These are phyloP conservation scores for Himalopsyche anomala DNA, from an alignment of 2,888 invertebrate species.

Conservation along the genomic window DNA sequence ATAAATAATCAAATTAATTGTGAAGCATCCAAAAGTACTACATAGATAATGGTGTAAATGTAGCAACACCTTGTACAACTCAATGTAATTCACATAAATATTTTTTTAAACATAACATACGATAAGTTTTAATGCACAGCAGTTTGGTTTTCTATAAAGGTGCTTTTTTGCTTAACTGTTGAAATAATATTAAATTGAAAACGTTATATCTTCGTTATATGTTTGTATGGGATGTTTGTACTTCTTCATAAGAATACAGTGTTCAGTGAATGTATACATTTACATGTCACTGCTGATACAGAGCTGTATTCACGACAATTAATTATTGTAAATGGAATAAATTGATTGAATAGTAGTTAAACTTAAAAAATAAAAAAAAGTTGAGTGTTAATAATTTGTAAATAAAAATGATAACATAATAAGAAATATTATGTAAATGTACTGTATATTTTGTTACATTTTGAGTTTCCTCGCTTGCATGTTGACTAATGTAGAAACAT, in stretches of 20 bases:
- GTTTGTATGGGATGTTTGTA: constrained; percentile 44
- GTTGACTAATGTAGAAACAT: constrained; percentile 61
- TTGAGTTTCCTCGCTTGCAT: constrained; percentile 60
- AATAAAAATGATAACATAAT: constrained; percentile 48
- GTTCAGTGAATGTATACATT: constrained; percentile 3
- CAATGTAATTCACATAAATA: constrained; percentile 11
- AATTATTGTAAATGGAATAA: constrained; percentile 51
- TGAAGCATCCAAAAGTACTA: constrained; percentile 14
- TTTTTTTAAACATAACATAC: constrained; percentile 10
- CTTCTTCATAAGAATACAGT: constrained; percentile 34
- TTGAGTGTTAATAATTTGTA: constrained; percentile 59
- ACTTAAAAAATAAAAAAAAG: constrained; percentile 48
- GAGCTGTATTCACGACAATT: constrained; percentile 48
- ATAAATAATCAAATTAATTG: constrained; percentile 23
- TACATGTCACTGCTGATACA: constrained; percentile 12
- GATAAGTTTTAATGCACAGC: constrained; percentile 51
- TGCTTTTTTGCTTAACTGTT: constrained; percentile 49
- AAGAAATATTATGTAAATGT: constrained; percentile 48
- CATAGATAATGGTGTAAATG: constrained; percentile 17
- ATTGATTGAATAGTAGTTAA: constrained; percentile 43
- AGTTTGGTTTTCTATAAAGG: constrained; percentile 45
- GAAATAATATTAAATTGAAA: constrained; percentile 44
- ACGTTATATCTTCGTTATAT: constrained; percentile 43
- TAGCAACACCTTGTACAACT: constrained; percentile 27
- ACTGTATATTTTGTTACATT: constrained; percentile 51